phyloP scores from a whole-genome alignment of 2,113 vertebrate species.

The Melanotaenia duboulayi region DNA sequence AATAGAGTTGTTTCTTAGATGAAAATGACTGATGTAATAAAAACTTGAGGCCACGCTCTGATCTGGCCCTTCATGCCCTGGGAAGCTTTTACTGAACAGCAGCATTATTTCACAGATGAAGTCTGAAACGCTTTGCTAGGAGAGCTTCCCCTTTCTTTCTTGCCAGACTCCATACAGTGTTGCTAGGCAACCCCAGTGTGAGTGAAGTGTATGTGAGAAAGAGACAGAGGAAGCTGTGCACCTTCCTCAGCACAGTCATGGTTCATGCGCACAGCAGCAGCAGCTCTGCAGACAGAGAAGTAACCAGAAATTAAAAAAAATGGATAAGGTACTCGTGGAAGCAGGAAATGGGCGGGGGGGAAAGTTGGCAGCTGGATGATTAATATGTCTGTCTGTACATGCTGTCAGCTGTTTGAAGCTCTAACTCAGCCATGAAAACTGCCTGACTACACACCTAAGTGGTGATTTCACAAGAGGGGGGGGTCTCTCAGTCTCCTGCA shows the following conservation, averaged over 20 bases:
- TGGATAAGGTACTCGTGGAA: not conserved
- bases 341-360: not conserved
- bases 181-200: slow-evolving; percentile 78
- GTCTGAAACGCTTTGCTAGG: slow-evolving; percentile 37
- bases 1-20: too few species aligned
- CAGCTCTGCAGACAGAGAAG: slow-evolving; percentile 25
- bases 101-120: slow-evolving; percentile 42
- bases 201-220: slow-evolving; percentile 16
- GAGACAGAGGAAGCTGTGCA: slow-evolving; percentile 33
- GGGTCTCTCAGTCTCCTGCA: slow-evolving; percentile 8
- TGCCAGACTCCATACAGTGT: slow-evolving; percentile 71
- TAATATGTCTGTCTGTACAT: too few species aligned
- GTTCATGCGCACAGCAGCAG: slow-evolving; percentile 52
- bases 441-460: slow-evolving; percentile 18
- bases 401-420: not conserved
- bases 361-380: too few species aligned
- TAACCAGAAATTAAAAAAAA: slow-evolving; percentile 3
- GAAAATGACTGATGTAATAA: too few species aligned
- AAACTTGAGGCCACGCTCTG: too few species aligned
- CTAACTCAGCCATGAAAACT: not conserved
- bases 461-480: slow-evolving; percentile 18
- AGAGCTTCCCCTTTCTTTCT: slow-evolving; percentile 61
- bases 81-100: slow-evolving; percentile 14
- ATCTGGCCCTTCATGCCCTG: too few species aligned
- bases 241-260: slow-evolving; percentile 63